These are phyloP conservation scores for Salvelinus fontinalis DNA, from an alignment of 2,113 vertebrate genomes.

Conservation along the genomic window DNA sequence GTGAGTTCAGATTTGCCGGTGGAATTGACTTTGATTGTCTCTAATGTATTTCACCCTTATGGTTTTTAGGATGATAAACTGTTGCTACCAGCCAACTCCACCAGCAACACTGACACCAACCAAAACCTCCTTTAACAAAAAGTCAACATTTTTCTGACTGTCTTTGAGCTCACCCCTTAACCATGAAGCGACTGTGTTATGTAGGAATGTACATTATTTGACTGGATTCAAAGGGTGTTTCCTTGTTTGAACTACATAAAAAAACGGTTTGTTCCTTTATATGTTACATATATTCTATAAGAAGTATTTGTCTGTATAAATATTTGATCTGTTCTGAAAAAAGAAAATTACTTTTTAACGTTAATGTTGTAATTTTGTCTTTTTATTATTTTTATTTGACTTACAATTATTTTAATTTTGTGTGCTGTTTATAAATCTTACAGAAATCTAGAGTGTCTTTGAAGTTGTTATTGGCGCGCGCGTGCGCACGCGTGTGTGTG, in stretches of 20 bases:
- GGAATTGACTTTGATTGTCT: neutral
- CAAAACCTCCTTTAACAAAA: conserved; percentile 7
- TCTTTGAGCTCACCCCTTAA: conserved; percentile 14
- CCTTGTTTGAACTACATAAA: conserved; percentile 24
- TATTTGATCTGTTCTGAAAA: conserved; percentile 43
- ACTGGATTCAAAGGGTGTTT: conserved; percentile 31
- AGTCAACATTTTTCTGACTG: neutral
- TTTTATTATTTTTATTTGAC: conserved; percentile 40
- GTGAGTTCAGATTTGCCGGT: neutral
- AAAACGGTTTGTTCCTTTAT: conserved; percentile 23
- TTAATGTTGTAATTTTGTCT: conserved; percentile 53
- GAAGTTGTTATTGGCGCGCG: conserved; percentile 4
- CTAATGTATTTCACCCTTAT: no score
- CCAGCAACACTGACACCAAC: neutral
- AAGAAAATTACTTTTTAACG: conserved; percentile 47
- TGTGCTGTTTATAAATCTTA: conserved; percentile 58
- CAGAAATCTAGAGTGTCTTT: conserved; percentile 27
- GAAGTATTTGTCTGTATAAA: conserved; percentile 63
- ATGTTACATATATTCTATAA: conserved; percentile 39
- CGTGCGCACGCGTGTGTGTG: neutral
- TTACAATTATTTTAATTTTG: conserved; percentile 39
- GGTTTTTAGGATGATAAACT: neutral
- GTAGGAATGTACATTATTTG: conserved; percentile 10
- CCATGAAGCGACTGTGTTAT: conserved; percentile 21
- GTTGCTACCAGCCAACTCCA: neutral